A percentile compares a stretch with the other conserved stretches of the same genome.
Conservation (phyloP, 2,797 vertebrate species). For the Centropyge bicolor region DNA sequence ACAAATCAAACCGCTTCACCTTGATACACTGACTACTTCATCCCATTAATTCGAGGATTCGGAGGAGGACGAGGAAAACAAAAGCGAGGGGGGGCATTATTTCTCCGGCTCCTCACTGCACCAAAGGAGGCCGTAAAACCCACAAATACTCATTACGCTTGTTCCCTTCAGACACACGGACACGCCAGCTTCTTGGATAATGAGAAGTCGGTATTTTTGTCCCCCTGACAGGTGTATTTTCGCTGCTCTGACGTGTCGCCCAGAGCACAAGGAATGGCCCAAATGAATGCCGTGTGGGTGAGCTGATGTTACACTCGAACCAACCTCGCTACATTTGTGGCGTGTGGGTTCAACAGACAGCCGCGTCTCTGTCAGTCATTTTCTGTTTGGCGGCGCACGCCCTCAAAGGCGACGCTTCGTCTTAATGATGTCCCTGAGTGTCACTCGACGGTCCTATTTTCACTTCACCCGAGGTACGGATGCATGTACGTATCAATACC, state of each 20-base stretch:
- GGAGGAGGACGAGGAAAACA: conserved; percentile 45
- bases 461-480: conserved; percentile 6
- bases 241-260: conserved; percentile 36
- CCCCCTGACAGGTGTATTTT: conserved; percentile 54
- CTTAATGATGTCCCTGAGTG: conserved; percentile 51
- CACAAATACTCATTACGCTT: conserved; percentile 50
- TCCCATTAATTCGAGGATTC: conserved; percentile 64
- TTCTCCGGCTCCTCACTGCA: conserved; percentile 44
- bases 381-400: conserved; percentile 33
- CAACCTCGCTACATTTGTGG: conserved; percentile 20
- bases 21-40: conserved; percentile 69
- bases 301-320: conserved; percentile 39
- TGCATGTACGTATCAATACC: conserved; percentile 6
- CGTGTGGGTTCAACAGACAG: conserved; percentile 36
- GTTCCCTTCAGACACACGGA: conserved; percentile 49
- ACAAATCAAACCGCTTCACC: conserved; percentile 81
- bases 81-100: conserved; percentile 56
- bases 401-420: conserved; percentile 41
- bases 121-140: conserved; percentile 52
- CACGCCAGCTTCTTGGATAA: conserved; percentile 52
- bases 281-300: conserved; percentile 48
- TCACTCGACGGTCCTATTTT: conserved; percentile 16
- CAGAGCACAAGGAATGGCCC: conserved; percentile 39
- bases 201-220: conserved; percentile 64
- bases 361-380: conserved; percentile 21